Base-by-base conservation (phyloP, 2,797 vertebrate species). In the Coregonus suidteri region DNA sequence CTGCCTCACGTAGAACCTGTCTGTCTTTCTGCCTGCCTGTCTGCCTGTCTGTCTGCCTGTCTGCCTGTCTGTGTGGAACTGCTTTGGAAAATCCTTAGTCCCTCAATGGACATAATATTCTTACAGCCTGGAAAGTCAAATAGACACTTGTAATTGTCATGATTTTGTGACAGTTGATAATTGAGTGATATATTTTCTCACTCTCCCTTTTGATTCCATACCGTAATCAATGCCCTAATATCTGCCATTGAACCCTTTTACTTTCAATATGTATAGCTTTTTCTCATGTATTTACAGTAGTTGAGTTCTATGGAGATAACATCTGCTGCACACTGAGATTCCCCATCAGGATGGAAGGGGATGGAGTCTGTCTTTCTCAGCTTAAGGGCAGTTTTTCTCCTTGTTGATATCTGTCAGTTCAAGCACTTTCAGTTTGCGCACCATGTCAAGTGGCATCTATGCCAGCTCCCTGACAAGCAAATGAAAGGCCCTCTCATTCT, bases 401-500 rank as follows among this genome's bases (percentile, higher is more conserved):
- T 81, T 82, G 82, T 84, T 89, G 84, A 88, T 84, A 85, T 85
- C 87, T 84, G 75, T 83, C 87, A 34, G 77, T 79, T 86, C 78
- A 75, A 87, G 88, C 76, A 79, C 86, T 89, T 84, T 87, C 80
- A 83, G 79, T 83, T 86, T 90, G 87, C 79, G 56, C 87, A 80
- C 85, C 85, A 84, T 91, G 90, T 92, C 91, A 92, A 88, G 87
- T 85, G 25, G 25, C 25, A 25, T 25, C 25, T 25, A 25, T 25
- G 25, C 25, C 25, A 25, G 25, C 25, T 25, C 25, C 25, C 25
- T 25, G 25, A 25, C 93, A 91, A 92, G 86, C 84, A 93, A 93
- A 93, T 91, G 91, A 93, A 93, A 90, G 91, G 90, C 86, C 90
- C 91, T 89, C 83, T 91, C 93, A 77, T 88, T 94, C 86, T 84